Evolutionary conservation across 1,140 invertebrate species (phyloP).

Genomic region (Scylla paramamosain): DNA sequence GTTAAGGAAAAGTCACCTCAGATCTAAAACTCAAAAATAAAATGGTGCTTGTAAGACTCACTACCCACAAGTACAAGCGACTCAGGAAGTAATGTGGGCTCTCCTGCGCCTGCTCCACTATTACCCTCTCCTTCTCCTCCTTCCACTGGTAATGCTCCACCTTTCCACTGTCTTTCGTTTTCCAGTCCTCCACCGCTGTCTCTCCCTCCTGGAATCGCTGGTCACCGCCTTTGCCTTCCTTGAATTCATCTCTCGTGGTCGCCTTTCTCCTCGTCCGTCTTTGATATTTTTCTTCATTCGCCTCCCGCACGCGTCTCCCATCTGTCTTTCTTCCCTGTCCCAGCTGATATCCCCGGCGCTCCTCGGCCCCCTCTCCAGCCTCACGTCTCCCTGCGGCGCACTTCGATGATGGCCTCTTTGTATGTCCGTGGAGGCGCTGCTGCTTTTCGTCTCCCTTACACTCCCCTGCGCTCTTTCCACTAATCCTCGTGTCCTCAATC

Average conservation of each 20-base stretch:
- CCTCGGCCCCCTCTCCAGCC: neutral
- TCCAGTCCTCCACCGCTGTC: neutral
- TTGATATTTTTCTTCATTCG: too few relatives aligned
- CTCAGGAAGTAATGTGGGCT: neutral
- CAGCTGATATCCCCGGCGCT: neutral
- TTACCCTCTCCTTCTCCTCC: neutral
- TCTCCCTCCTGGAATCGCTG: neutral
- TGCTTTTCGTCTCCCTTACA: too few relatives aligned
- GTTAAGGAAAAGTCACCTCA: too few relatives aligned
- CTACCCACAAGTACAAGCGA: neutral
- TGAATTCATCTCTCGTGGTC: neutral
- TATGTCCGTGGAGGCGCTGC: neutral
- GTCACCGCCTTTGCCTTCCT: neutral
- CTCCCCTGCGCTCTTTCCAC: neutral
- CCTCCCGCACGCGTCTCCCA: neutral
- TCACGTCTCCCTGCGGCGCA: neutral
- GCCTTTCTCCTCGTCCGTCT: neutral
- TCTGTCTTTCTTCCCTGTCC: neutral
- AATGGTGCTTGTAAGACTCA: neutral
- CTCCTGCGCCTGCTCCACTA: neutral
- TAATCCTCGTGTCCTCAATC: neutral
- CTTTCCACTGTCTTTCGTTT: neutral
- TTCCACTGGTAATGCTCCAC: neutral
- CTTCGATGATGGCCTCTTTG: neutral
- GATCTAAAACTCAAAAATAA: neutral